phyloP scores from a whole-genome alignment of 2,797 vertebrate species.

The Alca torda region DNA sequence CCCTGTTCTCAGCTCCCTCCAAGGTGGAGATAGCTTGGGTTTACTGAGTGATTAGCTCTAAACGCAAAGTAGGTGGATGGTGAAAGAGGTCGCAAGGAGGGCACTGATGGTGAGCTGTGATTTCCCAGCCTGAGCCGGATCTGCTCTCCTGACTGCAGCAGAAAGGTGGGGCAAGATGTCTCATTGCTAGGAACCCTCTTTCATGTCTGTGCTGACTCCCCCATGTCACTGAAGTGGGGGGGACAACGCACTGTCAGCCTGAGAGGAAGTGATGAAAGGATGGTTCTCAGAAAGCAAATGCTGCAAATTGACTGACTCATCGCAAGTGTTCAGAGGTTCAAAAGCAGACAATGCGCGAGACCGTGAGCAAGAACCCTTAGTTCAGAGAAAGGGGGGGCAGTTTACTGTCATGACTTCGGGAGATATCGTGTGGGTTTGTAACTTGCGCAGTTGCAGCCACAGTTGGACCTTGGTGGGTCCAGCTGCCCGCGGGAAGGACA shows the following conservation, averaged over 20 bases:
- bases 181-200: neutral
- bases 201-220: neutral
- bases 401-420: neutral
- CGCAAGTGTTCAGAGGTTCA: neutral
- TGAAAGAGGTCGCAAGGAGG: neutral
- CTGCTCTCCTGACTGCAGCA: neutral
- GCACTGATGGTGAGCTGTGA: neutral
- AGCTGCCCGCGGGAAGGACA: neutral
- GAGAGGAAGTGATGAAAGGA: neutral
- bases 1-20: neutral
- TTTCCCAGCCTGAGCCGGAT: neutral
- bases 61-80: neutral
- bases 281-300: neutral
- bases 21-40: neutral
- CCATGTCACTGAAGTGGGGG: neutral
- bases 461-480: neutral
- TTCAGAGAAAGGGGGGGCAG: neutral
- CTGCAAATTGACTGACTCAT: neutral
- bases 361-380: neutral
- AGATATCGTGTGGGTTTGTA: neutral
- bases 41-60: neutral
- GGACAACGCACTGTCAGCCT: fast-evolving
- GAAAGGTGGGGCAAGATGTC: neutral
- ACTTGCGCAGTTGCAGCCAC: neutral
- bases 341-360: neutral